A percentile compares a stretch with the other conserved stretches of the same genome.
Conservation (phyloP, 2,888 invertebrate genomes). For the Tipula vernalis region DNA sequence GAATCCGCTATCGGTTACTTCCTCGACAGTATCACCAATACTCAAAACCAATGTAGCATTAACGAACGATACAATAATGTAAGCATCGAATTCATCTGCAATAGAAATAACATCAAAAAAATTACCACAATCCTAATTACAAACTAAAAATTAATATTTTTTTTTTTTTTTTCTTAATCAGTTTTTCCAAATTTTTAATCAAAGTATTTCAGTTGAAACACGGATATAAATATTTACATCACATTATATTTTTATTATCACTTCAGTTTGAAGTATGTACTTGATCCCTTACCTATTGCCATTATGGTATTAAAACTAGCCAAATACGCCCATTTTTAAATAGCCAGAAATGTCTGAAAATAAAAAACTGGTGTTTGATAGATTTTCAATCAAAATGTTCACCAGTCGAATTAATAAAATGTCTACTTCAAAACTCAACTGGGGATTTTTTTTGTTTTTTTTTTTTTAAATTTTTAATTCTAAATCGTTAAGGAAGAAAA, state of each 20-base stretch:
- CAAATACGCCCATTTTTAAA: conserved; percentile 14
- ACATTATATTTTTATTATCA: not conserved
- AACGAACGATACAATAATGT: conserved; percentile 99
- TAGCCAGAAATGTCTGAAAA: conserved; percentile 51
- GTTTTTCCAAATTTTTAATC: conserved; percentile 35
- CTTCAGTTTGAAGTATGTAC: not conserved
- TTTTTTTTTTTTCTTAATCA: not conserved
- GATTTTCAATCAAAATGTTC: conserved; percentile 30
- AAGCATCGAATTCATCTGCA: conserved; percentile 96
- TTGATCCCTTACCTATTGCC: conserved; percentile 17
- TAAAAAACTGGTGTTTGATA: conserved; percentile 89
- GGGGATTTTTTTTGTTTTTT: not conserved
- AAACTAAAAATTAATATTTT: not conserved
- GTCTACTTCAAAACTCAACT: conserved; percentile 32
- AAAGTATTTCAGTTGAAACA: conserved; percentile 48
- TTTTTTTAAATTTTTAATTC: not conserved
- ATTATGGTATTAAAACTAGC: conserved; percentile 17
- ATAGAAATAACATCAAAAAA: conserved; percentile 23
- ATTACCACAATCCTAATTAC: not conserved
- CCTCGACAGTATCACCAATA: conserved; percentile 99
- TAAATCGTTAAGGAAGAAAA: not conserved
- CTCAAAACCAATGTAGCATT: conserved; percentile 94
- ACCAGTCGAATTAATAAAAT: conserved; percentile 26
- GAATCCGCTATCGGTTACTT: conserved; percentile 99
- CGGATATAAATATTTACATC: conserved; percentile 27